Evolutionary conservation across 2,888 invertebrate species (phyloP).

Genomic region (Diaphora mendica): DNA sequence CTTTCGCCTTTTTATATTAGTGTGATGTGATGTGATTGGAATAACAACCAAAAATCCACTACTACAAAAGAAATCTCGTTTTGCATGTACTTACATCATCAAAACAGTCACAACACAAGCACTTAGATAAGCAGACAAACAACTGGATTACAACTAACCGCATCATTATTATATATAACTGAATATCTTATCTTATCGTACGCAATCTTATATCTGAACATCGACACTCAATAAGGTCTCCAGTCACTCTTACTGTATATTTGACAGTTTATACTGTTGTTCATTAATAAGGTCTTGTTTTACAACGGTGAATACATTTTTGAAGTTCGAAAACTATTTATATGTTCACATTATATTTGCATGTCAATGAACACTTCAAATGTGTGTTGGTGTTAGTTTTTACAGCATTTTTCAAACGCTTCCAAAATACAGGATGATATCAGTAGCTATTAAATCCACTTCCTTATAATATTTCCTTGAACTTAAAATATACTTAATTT

Average conservation of each 20-base stretch:
- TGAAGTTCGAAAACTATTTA: background rate
- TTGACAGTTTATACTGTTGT: background rate
- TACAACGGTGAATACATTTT: background rate
- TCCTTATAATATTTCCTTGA: too few relatives aligned
- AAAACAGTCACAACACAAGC: conserved; percentile 19
- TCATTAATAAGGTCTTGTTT: background rate
- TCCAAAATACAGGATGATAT: background rate
- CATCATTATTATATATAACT: conserved; percentile 41
- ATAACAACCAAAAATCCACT: background rate
- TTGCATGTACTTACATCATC: conserved; percentile 28
- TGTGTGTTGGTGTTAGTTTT: background rate
- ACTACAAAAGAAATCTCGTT: background rate
- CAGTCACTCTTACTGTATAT: background rate
- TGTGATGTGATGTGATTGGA: too few relatives aligned
- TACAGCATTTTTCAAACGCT: background rate
- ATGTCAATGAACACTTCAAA: background rate
- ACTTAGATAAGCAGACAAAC: conserved; percentile 22
- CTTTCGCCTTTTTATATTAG: too few relatives aligned
- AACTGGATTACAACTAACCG: conserved; percentile 24
- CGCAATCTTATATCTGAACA: conserved; percentile 11
- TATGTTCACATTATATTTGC: background rate
- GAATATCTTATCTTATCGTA: conserved; percentile 58
- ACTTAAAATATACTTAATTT: too few relatives aligned
- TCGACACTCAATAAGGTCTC: conserved; percentile 2
- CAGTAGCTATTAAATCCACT: too few relatives aligned